Evolutionary conservation across 2,113 vertebrate genomes (phyloP).

Genomic region (Plecturocebus donacophilus): DNA sequence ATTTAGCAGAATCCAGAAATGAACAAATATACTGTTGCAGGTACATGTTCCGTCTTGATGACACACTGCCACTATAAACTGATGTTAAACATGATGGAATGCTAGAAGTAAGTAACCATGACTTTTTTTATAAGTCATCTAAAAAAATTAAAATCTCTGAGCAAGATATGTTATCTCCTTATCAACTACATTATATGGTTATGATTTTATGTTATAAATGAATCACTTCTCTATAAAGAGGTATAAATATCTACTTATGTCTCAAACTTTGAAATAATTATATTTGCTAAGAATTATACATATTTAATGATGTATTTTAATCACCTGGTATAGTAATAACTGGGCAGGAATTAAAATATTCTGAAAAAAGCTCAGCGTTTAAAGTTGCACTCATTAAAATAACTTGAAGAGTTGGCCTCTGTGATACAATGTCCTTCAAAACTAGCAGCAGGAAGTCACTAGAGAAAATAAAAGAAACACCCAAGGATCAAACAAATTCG

Average conservation of each 20-base stretch:
- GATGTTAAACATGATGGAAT: constrained; percentile 26
- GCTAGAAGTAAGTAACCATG: constrained; percentile 22
- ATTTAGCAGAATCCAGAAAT: background rate
- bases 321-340: constrained; percentile 95
- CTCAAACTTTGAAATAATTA: constrained; percentile 27
- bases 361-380: constrained; percentile 95
- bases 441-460: constrained; percentile 98
- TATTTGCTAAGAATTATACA: constrained; percentile 30
- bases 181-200: background rate
- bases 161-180: background rate
- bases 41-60: background rate
- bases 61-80: background rate
- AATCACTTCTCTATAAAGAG: constrained; percentile 25
- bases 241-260: background rate
- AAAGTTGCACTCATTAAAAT: constrained; percentile 98
- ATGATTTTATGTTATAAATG: constrained; percentile 25
- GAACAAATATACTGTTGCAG: background rate
- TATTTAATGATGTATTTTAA: background rate
- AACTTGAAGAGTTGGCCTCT: constrained; percentile 92
- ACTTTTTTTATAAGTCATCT: background rate
- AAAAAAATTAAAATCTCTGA: constrained; percentile 45
- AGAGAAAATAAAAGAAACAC: constrained; percentile 70
- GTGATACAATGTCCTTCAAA: constrained; percentile 92
- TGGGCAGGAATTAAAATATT: constrained; percentile 93
- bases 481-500: background rate